Conservation (phyloP, 2,888 invertebrate genomes). For the Himalopsyche tibetana region DNA sequence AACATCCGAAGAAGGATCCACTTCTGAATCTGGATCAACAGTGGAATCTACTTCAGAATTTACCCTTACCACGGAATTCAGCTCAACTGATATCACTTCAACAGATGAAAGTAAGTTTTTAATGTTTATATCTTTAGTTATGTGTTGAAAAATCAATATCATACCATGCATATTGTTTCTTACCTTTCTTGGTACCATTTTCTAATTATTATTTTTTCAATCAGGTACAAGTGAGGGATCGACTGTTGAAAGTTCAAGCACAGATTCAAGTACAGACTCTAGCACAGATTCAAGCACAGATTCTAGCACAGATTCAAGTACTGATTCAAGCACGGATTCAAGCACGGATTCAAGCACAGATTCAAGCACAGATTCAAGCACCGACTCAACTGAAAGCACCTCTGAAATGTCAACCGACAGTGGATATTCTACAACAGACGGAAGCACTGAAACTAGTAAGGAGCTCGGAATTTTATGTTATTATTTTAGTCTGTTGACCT, state of each 20-base stretch:
- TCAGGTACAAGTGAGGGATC: constrained; percentile 33
- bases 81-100: constrained; percentile 49
- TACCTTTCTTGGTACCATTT: too few relatives aligned
- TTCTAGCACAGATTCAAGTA: not conserved
- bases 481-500: not conserved
- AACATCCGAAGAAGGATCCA: not conserved
- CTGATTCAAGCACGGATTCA: constrained; percentile 56
- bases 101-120: constrained; percentile 56
- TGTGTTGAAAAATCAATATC: not conserved
- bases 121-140: not conserved
- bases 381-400: constrained; percentile 64
- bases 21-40: not conserved
- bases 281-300: constrained; percentile 54
- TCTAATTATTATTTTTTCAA: not conserved
- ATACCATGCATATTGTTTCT: too few relatives aligned
- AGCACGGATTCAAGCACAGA: not conserved
- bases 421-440: constrained; percentile 69
- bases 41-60: constrained; percentile 62
- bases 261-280: constrained; percentile 51
- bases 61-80: constrained; percentile 55
- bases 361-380: constrained; percentile 40
- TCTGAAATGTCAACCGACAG: constrained; percentile 67
- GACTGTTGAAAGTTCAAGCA: constrained; percentile 58
- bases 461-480: constrained; percentile 5
- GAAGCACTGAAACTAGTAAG: constrained; percentile 46